Evolutionary conservation across 2,888 invertebrate genomes (phyloP).

Genomic region (Gymnosoma rotundatum): DNA sequence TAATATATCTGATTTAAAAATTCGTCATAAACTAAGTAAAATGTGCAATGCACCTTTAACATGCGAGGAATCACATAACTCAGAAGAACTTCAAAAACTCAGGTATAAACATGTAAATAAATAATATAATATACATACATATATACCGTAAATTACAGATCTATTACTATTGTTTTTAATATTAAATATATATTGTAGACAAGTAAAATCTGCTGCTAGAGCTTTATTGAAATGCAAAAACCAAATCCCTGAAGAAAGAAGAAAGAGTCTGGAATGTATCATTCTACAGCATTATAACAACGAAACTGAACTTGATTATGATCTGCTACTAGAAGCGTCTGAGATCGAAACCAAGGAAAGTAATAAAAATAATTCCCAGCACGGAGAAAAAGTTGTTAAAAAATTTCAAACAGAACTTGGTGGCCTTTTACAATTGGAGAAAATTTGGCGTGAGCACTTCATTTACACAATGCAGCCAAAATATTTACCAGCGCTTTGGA

Average conservation of each 20-base stretch:
- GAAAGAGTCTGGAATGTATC: slow-evolving; percentile 82
- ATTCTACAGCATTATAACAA: slow-evolving; percentile 84
- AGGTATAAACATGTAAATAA: slow-evolving; percentile 73
- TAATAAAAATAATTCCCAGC: slow-evolving; percentile 83
- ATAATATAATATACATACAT: too few relatives aligned
- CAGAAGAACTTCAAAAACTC: slow-evolving; percentile 80
- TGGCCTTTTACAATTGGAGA: slow-evolving; percentile 87
- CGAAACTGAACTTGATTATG: slow-evolving; percentile 81
- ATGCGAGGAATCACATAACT: slow-evolving; percentile 76
- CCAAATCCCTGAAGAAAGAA: slow-evolving; percentile 84
- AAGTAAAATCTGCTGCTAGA: slow-evolving; percentile 85
- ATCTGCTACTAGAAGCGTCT: slow-evolving; percentile 83
- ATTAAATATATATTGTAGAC: slow-evolving; percentile 77
- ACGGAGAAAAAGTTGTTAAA: slow-evolving; percentile 85
- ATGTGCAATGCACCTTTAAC: slow-evolving; percentile 86
- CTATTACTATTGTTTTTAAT: too few relatives aligned
- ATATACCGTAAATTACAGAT: neutral
- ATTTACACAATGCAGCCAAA: slow-evolving; percentile 87
- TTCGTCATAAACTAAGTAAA: slow-evolving; percentile 85
- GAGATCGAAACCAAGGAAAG: slow-evolving; percentile 82
- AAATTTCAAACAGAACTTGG: slow-evolving; percentile 83
- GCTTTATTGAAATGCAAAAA: slow-evolving; percentile 83
- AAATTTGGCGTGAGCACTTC: slow-evolving; percentile 90
- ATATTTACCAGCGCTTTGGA: slow-evolving; percentile 89
- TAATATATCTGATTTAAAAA: slow-evolving; percentile 85